A percentile compares a stretch with the other conserved stretches of the same genome.
Conservation (phyloP, 2,113 vertebrate genomes). For the Calidris pygmaea region DNA sequence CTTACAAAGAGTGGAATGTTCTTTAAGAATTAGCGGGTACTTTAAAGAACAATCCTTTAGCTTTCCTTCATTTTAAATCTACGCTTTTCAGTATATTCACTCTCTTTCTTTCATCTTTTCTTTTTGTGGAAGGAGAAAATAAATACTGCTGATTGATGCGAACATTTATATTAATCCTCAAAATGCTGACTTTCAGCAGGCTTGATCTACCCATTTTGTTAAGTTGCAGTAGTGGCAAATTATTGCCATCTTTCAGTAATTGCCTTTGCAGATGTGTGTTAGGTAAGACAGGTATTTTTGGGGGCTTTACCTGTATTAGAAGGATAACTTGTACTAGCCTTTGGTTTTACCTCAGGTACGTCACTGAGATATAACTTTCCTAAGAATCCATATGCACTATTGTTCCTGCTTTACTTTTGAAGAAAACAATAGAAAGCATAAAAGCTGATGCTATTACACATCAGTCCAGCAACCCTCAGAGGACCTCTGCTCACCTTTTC, state of each 20-base stretch:
- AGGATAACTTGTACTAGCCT: neutral
- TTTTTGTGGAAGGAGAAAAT: conserved; percentile 8
- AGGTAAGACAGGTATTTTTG: neutral
- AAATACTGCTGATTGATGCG: neutral
- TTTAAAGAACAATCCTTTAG: conserved; percentile 9
- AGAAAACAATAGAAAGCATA: neutral
- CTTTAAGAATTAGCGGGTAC: neutral
- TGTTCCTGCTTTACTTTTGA: neutral
- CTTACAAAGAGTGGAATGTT: neutral
- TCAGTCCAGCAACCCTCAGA: neutral
- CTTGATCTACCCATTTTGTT: neutral
- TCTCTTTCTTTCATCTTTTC: neutral
- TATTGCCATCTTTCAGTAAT: neutral
- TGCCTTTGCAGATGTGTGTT: neutral
- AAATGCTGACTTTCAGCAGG: neutral
- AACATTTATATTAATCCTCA: neutral
- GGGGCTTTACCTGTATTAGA: neutral
- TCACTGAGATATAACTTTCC: neutral
- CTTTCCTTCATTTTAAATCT: neutral
- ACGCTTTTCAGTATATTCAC: neutral
- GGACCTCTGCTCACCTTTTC: neutral
- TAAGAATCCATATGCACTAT: neutral
- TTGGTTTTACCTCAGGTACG: neutral
- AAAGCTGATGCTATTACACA: neutral
- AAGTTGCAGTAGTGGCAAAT: neutral